These are phyloP conservation scores for Agapetus fuscipes DNA, from an alignment of 2,888 invertebrate species.

Conservation along the genomic window DNA sequence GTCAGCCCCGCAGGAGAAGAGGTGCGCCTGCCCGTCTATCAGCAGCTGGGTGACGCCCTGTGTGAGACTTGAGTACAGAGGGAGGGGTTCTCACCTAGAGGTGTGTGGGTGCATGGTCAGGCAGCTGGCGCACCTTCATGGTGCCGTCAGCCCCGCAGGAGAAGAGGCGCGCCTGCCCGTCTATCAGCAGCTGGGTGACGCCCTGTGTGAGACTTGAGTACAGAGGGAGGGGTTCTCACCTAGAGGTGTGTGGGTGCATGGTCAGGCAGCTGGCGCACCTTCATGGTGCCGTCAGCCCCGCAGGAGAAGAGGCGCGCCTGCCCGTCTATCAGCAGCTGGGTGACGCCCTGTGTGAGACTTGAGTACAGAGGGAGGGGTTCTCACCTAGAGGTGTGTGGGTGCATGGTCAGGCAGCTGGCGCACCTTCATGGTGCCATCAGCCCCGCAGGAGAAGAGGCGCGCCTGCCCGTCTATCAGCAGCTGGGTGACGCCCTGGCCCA, in stretches of 20 bases:
- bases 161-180: slow-evolving; percentile 80
- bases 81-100: slow-evolving; percentile 7
- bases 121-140: slow-evolving; percentile 91
- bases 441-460: slow-evolving; percentile 94
- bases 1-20: slow-evolving; percentile 98
- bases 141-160: slow-evolving; percentile 99
- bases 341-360: slow-evolving; percentile 44
- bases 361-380: neutral
- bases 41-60: slow-evolving; percentile 94
- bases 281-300: slow-evolving; percentile 98
- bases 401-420: slow-evolving; percentile 79
- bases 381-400: slow-evolving; percentile 12
- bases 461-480: slow-evolving; percentile 82
- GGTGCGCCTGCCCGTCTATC: slow-evolving; percentile 77
- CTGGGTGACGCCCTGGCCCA: slow-evolving; percentile 94
- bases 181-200: slow-evolving; percentile 91
- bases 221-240: slow-evolving; percentile 3
- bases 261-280: slow-evolving; percentile 88
- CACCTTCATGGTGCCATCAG: slow-evolving; percentile 98
- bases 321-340: slow-evolving; percentile 87
- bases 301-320: slow-evolving; percentile 91
- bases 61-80: neutral
- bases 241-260: slow-evolving; percentile 29
- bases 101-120: slow-evolving; percentile 49
- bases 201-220: neutral